Conservation (phyloP, 2,797 vertebrate genomes). For the Delichon dasypus region DNA sequence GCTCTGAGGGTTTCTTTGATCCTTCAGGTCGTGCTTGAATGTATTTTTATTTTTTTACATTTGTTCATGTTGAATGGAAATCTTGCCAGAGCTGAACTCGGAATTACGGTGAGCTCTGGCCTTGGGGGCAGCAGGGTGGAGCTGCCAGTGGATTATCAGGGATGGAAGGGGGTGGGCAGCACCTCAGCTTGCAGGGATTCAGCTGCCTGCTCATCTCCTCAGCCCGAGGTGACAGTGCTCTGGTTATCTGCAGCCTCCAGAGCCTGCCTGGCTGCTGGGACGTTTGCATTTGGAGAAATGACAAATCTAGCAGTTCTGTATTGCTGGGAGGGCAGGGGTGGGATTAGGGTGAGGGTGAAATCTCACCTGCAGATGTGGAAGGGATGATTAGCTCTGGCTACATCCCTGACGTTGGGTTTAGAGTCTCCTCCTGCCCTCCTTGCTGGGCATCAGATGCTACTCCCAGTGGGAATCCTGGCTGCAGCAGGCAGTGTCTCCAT, state of each 20-base stretch:
- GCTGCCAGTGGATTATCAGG: background rate
- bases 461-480: accelerated
- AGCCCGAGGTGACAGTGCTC: background rate
- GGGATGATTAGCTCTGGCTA: background rate
- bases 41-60: background rate
- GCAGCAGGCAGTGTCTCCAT: background rate
- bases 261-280: background rate
- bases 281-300: background rate
- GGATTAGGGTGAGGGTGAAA: background rate
- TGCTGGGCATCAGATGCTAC: background rate
- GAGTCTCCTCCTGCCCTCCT: background rate
- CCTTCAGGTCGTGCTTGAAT: background rate
- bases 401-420: accelerated
- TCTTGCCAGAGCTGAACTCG: background rate
- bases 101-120: background rate
- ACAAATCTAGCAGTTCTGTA: background rate
- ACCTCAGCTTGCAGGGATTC: background rate
- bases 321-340: background rate
- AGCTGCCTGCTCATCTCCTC: background rate
- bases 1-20: background rate
- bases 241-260: background rate
- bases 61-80: background rate
- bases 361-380: background rate
- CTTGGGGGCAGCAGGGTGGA: background rate
- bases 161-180: background rate